Percentiles rank a stretch among this genome's conserved stretches.
These are phyloP conservation scores for Agrilus mali DNA, from an alignment of 2,888 invertebrate species.

Conservation along the genomic window DNA sequence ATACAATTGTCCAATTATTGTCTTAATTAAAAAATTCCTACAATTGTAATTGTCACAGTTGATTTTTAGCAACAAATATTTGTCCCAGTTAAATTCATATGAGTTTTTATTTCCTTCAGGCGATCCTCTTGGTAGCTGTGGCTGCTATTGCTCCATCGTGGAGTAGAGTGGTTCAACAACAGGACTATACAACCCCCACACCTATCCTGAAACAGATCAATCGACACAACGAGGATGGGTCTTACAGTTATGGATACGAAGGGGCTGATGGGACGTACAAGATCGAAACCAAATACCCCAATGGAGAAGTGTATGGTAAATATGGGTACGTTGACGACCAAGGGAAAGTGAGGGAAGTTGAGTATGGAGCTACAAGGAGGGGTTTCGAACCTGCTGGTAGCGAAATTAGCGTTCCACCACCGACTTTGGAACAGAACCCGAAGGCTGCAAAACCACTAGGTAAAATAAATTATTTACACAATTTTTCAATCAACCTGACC, in stretches of 20 bases:
- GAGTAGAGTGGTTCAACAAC: slow-evolving; percentile 10
- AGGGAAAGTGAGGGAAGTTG: slow-evolving; percentile 64
- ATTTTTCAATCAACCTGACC: too few species aligned
- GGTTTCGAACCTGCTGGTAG: slow-evolving; percentile 72
- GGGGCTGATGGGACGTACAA: slow-evolving; percentile 78
- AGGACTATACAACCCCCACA: slow-evolving; percentile 56
- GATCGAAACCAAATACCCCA: slow-evolving; percentile 75
- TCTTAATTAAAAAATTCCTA: too few species aligned
- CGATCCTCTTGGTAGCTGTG: too few species aligned
- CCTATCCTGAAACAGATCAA: slow-evolving; percentile 75
- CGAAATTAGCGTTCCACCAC: slow-evolving; percentile 72
- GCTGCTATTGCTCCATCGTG: neutral
- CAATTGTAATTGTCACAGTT: neutral
- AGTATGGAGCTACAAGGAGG: slow-evolving; percentile 71
- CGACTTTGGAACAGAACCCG: slow-evolving; percentile 45
- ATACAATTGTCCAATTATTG: too few species aligned
- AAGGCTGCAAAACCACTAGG: slow-evolving; percentile 27
- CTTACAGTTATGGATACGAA: slow-evolving; percentile 81
- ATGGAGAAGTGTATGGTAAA: slow-evolving; percentile 76
- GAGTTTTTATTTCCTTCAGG: too few species aligned
- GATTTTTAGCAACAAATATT: neutral
- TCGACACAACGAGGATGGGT: slow-evolving; percentile 76
- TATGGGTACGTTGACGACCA: slow-evolving; percentile 78
- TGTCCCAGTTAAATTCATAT: too few species aligned
- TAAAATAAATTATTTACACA: neutral